These are phyloP conservation scores for Monopis laevigella DNA, from an alignment of 2,888 invertebrate species.

Conservation along the genomic window DNA sequence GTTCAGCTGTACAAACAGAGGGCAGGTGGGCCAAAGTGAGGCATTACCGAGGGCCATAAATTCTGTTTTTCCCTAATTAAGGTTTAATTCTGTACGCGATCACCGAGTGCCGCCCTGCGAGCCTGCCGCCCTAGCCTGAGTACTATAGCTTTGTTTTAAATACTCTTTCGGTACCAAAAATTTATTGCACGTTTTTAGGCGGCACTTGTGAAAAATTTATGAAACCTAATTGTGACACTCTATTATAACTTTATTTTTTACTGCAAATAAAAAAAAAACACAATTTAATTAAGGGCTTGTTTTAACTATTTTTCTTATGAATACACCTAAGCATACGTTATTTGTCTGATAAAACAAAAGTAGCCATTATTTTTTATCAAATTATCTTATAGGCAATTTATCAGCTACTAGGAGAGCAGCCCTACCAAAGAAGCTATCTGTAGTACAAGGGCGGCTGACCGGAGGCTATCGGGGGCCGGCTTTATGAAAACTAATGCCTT, in stretches of 20 bases:
- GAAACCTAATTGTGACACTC: neutral
- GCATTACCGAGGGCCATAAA: conserved; percentile 49
- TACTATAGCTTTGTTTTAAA: neutral
- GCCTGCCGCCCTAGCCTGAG: neutral
- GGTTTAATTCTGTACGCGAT: conserved; percentile 37
- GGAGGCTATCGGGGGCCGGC: conserved; percentile 48
- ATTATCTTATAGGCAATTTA: conserved; percentile 27
- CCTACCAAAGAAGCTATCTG: conserved; percentile 22
- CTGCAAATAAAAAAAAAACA: neutral
- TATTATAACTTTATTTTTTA: neutral
- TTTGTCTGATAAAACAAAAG: neutral
- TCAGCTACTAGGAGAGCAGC: conserved; percentile 38
- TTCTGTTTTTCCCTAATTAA: conserved; percentile 64
- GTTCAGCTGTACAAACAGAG: conserved; percentile 25
- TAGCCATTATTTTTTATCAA: neutral
- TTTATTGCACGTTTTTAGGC: neutral
- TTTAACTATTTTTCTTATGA: neutral
- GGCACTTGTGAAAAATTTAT: neutral
- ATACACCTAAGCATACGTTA: neutral
- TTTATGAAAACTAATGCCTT: conserved; percentile 67
- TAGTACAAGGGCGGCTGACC: conserved; percentile 28
- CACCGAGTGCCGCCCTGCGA: conserved; percentile 3
- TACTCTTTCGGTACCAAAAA: neutral
- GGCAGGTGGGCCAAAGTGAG: conserved; percentile 36
- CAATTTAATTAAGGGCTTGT: neutral